Percentiles rank a stretch among this genome's conserved stretches.
These are phyloP conservation scores for Dinomys branickii DNA, from an alignment of 2,113 vertebrate species.

Conservation along the genomic window DNA sequence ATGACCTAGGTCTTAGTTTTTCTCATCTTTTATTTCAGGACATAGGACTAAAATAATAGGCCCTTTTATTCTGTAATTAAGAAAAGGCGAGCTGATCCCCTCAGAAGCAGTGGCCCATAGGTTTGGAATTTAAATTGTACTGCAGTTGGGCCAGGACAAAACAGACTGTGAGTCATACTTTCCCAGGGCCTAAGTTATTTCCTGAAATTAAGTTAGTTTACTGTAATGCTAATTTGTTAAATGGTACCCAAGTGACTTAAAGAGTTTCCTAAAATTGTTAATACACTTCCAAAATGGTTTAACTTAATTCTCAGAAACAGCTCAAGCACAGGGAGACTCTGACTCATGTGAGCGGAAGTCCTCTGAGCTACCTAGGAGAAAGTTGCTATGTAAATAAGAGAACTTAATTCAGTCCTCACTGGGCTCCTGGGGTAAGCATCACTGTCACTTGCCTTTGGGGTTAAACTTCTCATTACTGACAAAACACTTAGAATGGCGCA, in stretches of 20 bases:
- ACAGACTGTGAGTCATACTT: conserved; percentile 61
- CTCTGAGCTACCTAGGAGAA: background rate
- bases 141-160: conserved; percentile 27
- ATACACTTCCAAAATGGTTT: conserved; percentile 34
- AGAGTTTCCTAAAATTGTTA: conserved; percentile 56
- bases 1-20: conserved; percentile 47
- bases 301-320: conserved; percentile 52
- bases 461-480: background rate
- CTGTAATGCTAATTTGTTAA: conserved; percentile 61
- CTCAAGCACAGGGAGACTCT: background rate
- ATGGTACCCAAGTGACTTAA: conserved; percentile 26
- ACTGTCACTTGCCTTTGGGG: background rate
- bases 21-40: conserved; percentile 45
- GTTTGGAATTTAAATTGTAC: conserved; percentile 55
- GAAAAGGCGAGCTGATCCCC: conserved; percentile 25
- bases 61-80: conserved; percentile 62
- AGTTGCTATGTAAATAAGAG: background rate
- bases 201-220: conserved; percentile 67
- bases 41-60: conserved; percentile 40
- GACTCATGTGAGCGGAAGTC: conserved; percentile 7
- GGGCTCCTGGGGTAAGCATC: background rate
- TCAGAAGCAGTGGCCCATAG: conserved; percentile 47
- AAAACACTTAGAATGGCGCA: conserved; percentile 10
- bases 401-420: background rate
- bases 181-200: conserved; percentile 63